Percentiles rank a stretch among this genome's conserved stretches.
These are phyloP conservation scores for Podilymbus podiceps DNA, from an alignment of 2,113 vertebrate species.

Conservation along the genomic window DNA sequence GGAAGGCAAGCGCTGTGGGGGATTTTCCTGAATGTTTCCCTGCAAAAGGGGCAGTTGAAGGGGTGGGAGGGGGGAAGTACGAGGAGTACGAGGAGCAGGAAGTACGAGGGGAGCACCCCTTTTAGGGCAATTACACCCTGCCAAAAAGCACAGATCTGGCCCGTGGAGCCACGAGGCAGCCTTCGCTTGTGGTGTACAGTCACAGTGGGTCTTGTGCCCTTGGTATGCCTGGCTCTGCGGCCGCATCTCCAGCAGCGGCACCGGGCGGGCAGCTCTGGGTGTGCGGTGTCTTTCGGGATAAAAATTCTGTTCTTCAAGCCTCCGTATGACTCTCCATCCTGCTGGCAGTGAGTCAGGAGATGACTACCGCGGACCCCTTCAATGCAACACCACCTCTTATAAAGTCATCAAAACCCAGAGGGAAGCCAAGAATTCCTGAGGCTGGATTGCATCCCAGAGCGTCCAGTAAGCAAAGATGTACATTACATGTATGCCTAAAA, in stretches of 20 bases:
- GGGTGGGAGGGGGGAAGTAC: not conserved
- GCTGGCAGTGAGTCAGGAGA: not conserved
- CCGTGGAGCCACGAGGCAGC: not conserved
- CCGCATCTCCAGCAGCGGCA: not conserved
- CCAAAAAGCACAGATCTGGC: not conserved
- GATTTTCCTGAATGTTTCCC: too few relatives aligned
- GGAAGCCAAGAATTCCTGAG: conserved; percentile 36
- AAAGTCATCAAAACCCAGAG: conserved; percentile 39
- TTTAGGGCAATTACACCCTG: too few relatives aligned
- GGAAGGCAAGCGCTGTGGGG: not conserved
- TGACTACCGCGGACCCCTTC: not conserved
- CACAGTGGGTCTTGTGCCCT: not conserved
- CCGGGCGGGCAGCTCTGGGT: not conserved
- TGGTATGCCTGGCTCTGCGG: not conserved
- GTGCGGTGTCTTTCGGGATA: fast-evolving
- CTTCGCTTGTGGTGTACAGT: not conserved
- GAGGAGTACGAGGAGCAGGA: too few relatives aligned
- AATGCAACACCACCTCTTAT: conserved; percentile 3
- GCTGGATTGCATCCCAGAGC: conserved; percentile 6
- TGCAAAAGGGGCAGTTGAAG: not conserved
- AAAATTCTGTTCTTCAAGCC: not conserved
- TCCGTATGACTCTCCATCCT: not conserved
- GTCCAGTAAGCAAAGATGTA: conserved; percentile 51
- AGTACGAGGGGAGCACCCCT: not conserved
- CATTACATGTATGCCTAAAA: conserved; percentile 27